Base-by-base conservation (phyloP, 2,888 invertebrate species). In the Tetropium fuscum region DNA sequence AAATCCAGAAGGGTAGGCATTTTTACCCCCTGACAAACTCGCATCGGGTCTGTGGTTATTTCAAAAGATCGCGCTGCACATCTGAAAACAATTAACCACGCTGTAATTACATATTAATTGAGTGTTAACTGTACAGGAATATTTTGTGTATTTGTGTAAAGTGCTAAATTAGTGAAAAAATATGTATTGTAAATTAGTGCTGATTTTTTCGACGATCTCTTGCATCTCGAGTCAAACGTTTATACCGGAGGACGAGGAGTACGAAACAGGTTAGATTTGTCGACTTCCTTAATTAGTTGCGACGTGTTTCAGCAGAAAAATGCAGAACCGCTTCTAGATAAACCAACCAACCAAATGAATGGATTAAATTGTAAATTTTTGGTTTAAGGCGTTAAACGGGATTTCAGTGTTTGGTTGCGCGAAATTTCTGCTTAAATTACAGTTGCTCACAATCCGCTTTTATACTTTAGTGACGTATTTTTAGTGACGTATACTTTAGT, bases 1-100 rank as follows among this genome's bases (percentile, higher is more conserved):
- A n/a, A n/a, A 63, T 62, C 71, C 70, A 57, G 63, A 53, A 69
- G 73, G 76, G 75, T 74, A 69, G 71, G 72, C 36, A 36, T 62
- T 71, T 75, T 60, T 70, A 25, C 63, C 64, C 51, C 55, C 56
- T 63, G 27, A 43, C 58, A 64, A 56, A 48, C 43, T 58, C 58
- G 62, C 51, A 55, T 20, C 22, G 43, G 19, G 32, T 36, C 15
- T 18, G 41, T 10, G 15, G 16, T 45, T 25, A 18, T 45, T 30
- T 36, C 45, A 13, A 30, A 45, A 45, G 22, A 30, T 30, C 38
- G 38, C 38, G 54, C 48, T 32, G 48, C 34, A 48, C 34, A 48
- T 36, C 48, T 36, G 36, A 48, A 34, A 19, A 22, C 2, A 36
- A 1, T 18, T 19, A n/a, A n/a, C n/a, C n/a, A n/a, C n/a, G n/a